Evolutionary conservation across 1,140 invertebrate species (phyloP).

Genomic region (Trinorchestia longiramus): DNA sequence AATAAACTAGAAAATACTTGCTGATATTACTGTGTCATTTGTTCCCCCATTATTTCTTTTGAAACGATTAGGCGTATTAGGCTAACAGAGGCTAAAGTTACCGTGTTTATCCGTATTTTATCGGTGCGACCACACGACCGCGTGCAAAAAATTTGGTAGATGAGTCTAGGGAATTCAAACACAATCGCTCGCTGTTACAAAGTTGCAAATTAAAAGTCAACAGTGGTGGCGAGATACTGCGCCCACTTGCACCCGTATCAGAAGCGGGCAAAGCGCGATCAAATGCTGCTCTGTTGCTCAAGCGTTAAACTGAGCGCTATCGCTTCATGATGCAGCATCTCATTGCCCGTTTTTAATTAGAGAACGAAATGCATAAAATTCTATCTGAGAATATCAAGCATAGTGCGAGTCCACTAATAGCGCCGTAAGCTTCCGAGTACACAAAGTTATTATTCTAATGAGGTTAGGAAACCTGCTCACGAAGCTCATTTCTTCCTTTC

Average conservation of each 20-base stretch:
- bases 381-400: neutral
- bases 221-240: neutral
- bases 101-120: neutral
- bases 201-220: neutral
- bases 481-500: neutral
- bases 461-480: neutral
- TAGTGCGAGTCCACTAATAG: neutral
- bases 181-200: neutral
- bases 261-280: neutral
- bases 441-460: neutral
- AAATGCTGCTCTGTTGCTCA: neutral
- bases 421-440: neutral
- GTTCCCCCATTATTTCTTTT: neutral
- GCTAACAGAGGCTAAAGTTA: neutral
- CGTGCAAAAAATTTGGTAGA: neutral
- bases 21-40: neutral
- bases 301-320: neutral
- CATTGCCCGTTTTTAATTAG: neutral
- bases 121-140: neutral
- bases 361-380: neutral
- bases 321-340: neutral
- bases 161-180: neutral
- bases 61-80: neutral
- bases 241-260: neutral
- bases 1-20: neutral